These are phyloP conservation scores for Pangasius macronema DNA, from an alignment of 2,797 vertebrate species.

Conservation along the genomic window DNA sequence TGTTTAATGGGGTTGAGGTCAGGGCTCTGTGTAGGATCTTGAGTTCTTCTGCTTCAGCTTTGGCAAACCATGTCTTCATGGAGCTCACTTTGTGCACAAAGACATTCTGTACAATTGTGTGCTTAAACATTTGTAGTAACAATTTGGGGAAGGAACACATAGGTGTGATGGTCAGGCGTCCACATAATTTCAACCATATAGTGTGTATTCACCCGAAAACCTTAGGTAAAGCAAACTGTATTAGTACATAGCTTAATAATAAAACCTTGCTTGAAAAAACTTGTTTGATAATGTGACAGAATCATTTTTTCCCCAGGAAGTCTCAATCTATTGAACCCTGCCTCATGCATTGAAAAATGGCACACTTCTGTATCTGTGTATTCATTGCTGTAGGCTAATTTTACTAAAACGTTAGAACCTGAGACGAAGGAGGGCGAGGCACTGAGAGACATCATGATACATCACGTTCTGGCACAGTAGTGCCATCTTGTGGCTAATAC, in stretches of 20 bases:
- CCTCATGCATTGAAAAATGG: neutral
- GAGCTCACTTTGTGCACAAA: neutral
- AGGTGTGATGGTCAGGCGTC: neutral
- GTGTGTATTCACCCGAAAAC: neutral
- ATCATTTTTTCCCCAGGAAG: neutral
- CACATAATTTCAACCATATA: neutral
- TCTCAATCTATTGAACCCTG: neutral
- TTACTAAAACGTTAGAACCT: neutral
- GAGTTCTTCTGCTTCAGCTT: neutral
- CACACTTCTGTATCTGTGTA: neutral
- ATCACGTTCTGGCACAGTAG: neutral
- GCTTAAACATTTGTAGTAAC: neutral
- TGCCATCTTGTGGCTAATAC: constrained; percentile 10
- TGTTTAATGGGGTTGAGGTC: neutral
- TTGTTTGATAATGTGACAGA: neutral
- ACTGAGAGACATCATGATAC: neutral
- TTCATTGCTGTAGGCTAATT: neutral
- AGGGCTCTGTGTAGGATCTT: neutral
- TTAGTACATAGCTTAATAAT: neutral
- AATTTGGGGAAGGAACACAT: neutral
- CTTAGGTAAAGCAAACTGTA: neutral
- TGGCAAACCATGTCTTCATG: neutral
- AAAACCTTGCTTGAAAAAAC: neutral
- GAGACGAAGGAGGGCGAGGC: neutral
- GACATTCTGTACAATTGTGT: neutral